These are phyloP conservation scores for Drosophila meridiana DNA, from an alignment of 2,888 invertebrate genomes.

Conservation along the genomic window DNA sequence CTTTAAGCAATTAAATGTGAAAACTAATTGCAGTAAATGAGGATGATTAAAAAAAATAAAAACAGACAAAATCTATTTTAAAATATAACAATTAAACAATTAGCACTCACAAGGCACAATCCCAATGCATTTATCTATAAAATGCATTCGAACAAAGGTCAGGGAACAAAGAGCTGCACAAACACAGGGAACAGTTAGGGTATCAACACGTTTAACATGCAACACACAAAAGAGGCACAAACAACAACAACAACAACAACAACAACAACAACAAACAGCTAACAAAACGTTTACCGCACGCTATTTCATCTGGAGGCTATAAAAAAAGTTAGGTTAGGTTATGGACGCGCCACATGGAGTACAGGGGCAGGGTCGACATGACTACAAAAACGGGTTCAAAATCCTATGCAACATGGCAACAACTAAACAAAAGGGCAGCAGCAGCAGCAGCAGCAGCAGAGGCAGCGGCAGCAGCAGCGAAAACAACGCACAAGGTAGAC, in stretches of 20 bases:
- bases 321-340: slow-evolving; percentile 80
- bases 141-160: slow-evolving; percentile 22
- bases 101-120: slow-evolving; percentile 28
- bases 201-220: slow-evolving; percentile 40
- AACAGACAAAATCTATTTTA: not conserved
- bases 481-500: slow-evolving; percentile 60
- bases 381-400: slow-evolving; percentile 80
- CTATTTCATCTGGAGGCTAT: slow-evolving; percentile 57
- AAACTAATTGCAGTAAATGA: not conserved
- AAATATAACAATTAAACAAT: slow-evolving; percentile 50
- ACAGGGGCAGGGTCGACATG: slow-evolving; percentile 42
- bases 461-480: slow-evolving; percentile 7
- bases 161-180: slow-evolving; percentile 7
- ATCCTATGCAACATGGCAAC: slow-evolving; percentile 82
- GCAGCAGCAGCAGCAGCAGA: slow-evolving; percentile 9
- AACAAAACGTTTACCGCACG: slow-evolving; percentile 60
- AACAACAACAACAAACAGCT: slow-evolving; percentile 26
- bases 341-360: slow-evolving; percentile 79
- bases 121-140: slow-evolving; percentile 26
- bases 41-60: not conserved
- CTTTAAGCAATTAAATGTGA: not conserved
- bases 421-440: slow-evolving; percentile 43
- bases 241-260: not conserved
- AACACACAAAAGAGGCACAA: slow-evolving; percentile 35
- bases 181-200: slow-evolving; percentile 25